Evolutionary conservation across 2,888 invertebrate genomes (phyloP), one percentile per base, ranked within the genome.

Genomic region (Dyspetes luteomarginatus): DNA sequence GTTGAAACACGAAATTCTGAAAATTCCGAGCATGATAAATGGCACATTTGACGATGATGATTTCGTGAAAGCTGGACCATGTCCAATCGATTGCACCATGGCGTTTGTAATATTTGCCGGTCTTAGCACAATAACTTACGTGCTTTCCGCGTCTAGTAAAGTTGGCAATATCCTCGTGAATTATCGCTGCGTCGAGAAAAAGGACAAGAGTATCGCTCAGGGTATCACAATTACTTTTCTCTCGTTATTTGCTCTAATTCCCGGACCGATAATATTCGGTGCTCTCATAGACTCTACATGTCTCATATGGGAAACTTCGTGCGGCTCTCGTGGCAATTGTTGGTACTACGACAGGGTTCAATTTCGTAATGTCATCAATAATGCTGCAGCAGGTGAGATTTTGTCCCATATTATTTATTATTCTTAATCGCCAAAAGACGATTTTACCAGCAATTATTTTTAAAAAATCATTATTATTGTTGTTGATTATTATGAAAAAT

Each of bases 261-360:
- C 96, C 0, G 95, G 95, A 3, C 96, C 96, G 0, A 95, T 96
- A 72, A 91, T 96, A 55, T 94, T 93, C 83, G 96, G 96, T 0
- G 93, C 94, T 12, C 93, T 96, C 60, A 95, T 93, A 86, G 95
- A 96, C 88, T 93, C 94, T 9, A 94, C 95, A 0, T 96, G 96
- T 82, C 87, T 95, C 43, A 93, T 95, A 22, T 96, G 95, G 96
- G 94, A 95, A 36, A 92, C 94, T 68, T 93, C 94, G 4, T 95
- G 95, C 85, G 94, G 93, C 0, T 91, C 92, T 22, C 93, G 91
- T 43, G 95, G 95, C 9, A 95, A 95, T 86, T 96, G 96, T 83
- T 95, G 95, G 93, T 90, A 95, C 22, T 95, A 96, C 86, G 94
- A 95, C 88, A 94, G 94, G 83, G 92, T 93, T 17, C 92, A 92